A percentile compares a stretch with the other conserved stretches of the same genome.
phyloP scores from a whole-genome alignment of 2,113 vertebrate genomes.

The Azemiops feae region DNA sequence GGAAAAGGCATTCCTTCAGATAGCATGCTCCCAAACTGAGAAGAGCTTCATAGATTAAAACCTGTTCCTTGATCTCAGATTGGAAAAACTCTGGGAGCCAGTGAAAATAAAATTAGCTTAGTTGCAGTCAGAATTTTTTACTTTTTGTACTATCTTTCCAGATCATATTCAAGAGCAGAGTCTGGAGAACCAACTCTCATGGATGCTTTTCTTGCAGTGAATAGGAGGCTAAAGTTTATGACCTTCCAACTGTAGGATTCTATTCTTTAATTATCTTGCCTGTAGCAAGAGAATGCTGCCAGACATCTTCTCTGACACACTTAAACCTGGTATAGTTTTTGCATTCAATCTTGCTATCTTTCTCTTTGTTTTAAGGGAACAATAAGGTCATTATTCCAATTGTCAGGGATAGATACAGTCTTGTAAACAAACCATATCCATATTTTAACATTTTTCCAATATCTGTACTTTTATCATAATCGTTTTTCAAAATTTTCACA shows the following conservation, averaged over 20 bases:
- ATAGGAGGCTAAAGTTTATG: not conserved
- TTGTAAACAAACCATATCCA: not conserved
- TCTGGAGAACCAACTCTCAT: not conserved
- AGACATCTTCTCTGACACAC: too few relatives aligned
- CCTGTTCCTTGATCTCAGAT: not conserved
- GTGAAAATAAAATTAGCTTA: not conserved
- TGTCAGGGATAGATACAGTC: not conserved
- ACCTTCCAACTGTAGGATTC: not conserved
- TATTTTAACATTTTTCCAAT: not conserved
- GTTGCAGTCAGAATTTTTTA: not conserved
- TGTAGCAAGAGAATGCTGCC: not conserved
- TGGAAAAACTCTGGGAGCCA: not conserved
- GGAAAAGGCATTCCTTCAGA: not conserved
- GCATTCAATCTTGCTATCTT: too few relatives aligned
- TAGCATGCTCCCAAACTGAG: not conserved
- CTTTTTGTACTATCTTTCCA: not conserved
- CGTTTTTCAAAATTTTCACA: not conserved
- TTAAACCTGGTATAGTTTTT: too few relatives aligned
- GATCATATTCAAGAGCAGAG: not conserved
- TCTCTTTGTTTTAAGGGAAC: too few relatives aligned
- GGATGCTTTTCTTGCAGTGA: not conserved
- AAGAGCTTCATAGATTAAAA: not conserved
- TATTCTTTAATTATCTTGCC: not conserved
- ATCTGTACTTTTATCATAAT: not conserved
- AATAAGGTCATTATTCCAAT: not conserved